Base-by-base conservation (phyloP, 2,113 vertebrate species). In the Alexandromys fortis region DNA sequence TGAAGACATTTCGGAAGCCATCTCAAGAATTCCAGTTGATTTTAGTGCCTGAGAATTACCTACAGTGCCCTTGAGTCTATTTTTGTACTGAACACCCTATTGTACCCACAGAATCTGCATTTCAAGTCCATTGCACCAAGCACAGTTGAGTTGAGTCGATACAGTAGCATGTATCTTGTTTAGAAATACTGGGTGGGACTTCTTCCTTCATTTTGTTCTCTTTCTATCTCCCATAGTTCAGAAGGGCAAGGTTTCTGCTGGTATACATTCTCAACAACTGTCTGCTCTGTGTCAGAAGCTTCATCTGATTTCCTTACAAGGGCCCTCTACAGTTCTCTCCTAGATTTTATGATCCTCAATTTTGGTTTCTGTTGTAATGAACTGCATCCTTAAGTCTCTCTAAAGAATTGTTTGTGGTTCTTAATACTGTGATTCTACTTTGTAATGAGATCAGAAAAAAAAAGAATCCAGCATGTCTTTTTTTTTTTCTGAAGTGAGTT, bases 331-430 rank as follows among this genome's bases (percentile, higher is more conserved):
- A 45, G 26, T 8, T 58, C 38, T 65, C 55, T 68, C 52, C 19
- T 65, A 81, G 30, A 89, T 76, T 70, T 90, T 35, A 30, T 42
- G 17, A 58, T 11, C 10, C 26, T 73, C 68, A 68, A 47, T 92
- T 94, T 82, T 73, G 21, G 6, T 45, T 94, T 94, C 38, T 82
- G 19, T 13, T 47, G 61, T 91, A 58, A 67, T 86, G 45, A 95
- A 42, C 61, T 78, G 90, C 16, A 83, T 28, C 68, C 24, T 58
- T 49, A 94, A 67, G 35, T 90, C 22, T 87, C 86, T 94, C 52
- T 38, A 95, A 90, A 95, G 26, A 92, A 13, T 14, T 22, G 47
- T 90, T 61, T 88, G 38, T 79, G 75, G 61, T 52, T 55, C 30
- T 38, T n/a, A 52, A 85, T 72, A 85, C 16, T 91, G 28, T 77